Percentiles rank a stretch among this genome's conserved stretches.
Conservation (phyloP, 1,140 invertebrate genomes). For the Drosophila paulistorum region DNA sequence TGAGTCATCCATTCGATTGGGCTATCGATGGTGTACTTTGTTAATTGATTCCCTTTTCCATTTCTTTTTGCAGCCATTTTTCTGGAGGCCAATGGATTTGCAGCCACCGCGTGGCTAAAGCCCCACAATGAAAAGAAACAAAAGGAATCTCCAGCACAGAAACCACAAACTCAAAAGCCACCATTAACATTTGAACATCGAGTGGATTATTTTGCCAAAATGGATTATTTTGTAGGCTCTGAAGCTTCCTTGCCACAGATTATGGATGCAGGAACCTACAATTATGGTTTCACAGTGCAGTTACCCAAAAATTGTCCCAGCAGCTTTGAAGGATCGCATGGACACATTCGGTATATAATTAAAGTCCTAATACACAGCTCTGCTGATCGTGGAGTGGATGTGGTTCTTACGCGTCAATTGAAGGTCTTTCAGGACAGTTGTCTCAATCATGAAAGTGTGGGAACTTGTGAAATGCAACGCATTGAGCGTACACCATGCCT, state of each 20-base stretch:
- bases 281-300: constrained; percentile 85
- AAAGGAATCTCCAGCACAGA: constrained; percentile 23
- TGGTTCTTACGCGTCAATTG: constrained; percentile 87
- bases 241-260: constrained; percentile 58
- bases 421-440: constrained; percentile 86
- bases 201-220: constrained; percentile 73
- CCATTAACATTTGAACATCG: constrained; percentile 49
- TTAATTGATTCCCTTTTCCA: constrained; percentile 1
- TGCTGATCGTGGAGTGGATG: constrained; percentile 86
- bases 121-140: constrained; percentile 41
- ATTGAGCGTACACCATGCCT: constrained; percentile 45
- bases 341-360: constrained; percentile 87
- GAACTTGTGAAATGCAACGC: constrained; percentile 29
- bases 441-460: constrained; percentile 66
- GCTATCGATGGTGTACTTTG: neutral
- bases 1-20: constrained; percentile 28
- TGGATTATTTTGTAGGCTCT: constrained; percentile 77
- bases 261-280: constrained; percentile 83
- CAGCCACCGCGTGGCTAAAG: constrained; percentile 56
- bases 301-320: constrained; percentile 86
- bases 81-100: constrained; percentile 68
- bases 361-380: constrained; percentile 86
- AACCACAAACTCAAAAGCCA: constrained; percentile 22
- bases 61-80: constrained; percentile 43
- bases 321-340: constrained; percentile 88